phyloP scores from a whole-genome alignment of 2,888 invertebrate genomes.

The Dicranocentrus wangi region DNA sequence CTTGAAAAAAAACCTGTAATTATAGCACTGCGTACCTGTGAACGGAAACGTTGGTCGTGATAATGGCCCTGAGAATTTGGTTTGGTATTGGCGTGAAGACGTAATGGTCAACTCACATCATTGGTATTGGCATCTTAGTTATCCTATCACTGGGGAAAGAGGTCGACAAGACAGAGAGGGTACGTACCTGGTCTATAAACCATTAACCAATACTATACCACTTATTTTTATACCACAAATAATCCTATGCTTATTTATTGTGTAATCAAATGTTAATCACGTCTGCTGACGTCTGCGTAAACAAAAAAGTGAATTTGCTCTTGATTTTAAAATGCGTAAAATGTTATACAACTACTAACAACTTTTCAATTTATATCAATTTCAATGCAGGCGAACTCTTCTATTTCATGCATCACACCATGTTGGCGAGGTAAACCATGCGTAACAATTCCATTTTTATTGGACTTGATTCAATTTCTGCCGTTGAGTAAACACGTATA shows the following conservation, averaged over 20 bases:
- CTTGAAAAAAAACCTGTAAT: neutral
- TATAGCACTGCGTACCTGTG: slow-evolving; percentile 53
- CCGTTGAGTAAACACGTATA: neutral
- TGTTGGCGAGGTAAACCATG: slow-evolving; percentile 78
- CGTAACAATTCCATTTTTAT: slow-evolving; percentile 24
- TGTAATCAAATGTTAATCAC: neutral
- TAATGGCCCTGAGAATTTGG: slow-evolving; percentile 58
- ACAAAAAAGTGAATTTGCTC: too few species aligned
- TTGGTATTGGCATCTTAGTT: slow-evolving; percentile 60
- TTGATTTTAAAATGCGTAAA: too few species aligned
- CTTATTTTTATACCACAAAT: too few species aligned
- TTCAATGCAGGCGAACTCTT: slow-evolving; percentile 85
- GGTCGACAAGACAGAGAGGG: slow-evolving; percentile 57
- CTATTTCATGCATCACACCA: slow-evolving; percentile 86
- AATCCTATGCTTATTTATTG: neutral
- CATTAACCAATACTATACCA: too few species aligned
- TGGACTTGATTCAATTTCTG: neutral
- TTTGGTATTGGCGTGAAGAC: slow-evolving; percentile 67
- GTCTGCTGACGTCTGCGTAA: too few species aligned
- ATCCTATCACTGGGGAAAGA: slow-evolving; percentile 46
- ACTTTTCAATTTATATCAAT: slow-evolving; percentile 10
- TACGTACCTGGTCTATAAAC: neutral
- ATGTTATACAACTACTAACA: too few species aligned
- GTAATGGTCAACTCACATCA: slow-evolving; percentile 18
- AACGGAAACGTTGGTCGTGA: slow-evolving; percentile 59